Conservation (phyloP, 2,797 vertebrate species). For the Coreius guichenoti region DNA sequence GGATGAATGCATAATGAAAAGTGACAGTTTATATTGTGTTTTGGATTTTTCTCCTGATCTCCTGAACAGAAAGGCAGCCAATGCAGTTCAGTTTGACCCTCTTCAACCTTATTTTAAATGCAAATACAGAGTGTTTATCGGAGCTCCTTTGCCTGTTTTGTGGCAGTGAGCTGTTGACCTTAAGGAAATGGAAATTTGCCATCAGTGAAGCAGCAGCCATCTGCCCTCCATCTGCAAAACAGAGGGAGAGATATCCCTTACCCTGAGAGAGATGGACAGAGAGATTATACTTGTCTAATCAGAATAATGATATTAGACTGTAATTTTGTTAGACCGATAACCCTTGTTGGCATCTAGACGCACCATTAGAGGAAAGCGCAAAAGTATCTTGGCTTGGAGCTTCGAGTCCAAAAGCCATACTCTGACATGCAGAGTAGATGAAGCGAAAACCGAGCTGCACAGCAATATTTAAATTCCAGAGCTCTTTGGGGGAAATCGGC, state of each 20-base stretch:
- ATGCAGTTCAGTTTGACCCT: conserved; percentile 15
- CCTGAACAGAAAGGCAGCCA: conserved; percentile 18
- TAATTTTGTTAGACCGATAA: conserved; percentile 71
- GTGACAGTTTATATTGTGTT: conserved; percentile 16
- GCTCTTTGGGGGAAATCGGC: conserved; percentile 72
- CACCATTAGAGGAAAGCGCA: conserved; percentile 67
- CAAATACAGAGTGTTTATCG: conserved; percentile 57
- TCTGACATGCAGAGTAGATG: conserved; percentile 74
- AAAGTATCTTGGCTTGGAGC: conserved; percentile 68
- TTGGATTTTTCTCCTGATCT: not conserved
- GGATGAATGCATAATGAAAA: conserved; percentile 3
- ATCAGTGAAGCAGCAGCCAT: conserved; percentile 67
- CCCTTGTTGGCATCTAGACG: conserved; percentile 60
- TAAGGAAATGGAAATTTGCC: conserved; percentile 69
- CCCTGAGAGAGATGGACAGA: conserved; percentile 41
- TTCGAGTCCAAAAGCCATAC: conserved; percentile 62
- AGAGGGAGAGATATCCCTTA: conserved; percentile 57
- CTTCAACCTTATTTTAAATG: conserved; percentile 45
- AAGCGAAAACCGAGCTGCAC: conserved; percentile 72
- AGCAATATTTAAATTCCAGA: conserved; percentile 71
- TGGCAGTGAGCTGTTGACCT: conserved; percentile 66
- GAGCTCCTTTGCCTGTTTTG: conserved; percentile 62
- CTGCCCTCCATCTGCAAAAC: conserved; percentile 73
- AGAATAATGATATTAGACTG: conserved; percentile 56
- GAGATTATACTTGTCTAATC: conserved; percentile 62